Base-by-base conservation (phyloP, 2,888 invertebrate genomes). In the Palloptera scutellata region DNA sequence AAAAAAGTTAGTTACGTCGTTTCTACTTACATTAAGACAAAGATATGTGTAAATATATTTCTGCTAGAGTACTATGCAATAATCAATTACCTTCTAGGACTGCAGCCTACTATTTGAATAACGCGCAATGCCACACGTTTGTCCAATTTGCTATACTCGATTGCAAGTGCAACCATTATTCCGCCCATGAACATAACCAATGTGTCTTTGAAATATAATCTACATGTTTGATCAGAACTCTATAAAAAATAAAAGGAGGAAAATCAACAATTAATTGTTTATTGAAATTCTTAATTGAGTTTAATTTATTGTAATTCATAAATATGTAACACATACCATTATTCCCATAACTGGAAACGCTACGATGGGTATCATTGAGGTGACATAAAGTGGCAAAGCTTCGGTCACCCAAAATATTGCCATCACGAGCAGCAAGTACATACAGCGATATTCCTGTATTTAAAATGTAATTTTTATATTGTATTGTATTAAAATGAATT, bases 121-220 rank as follows among this genome's bases (percentile, higher is more conserved):
- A 94, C 93, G 83, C 93, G 89, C 65, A 97, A 83, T 0, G 96
- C 96, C 1, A 96, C 91, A 72, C 97, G 88, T 82, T 93, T 92
- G 76, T 97, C 96, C 30, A 97, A 86, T 82, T 94, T 94, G 75
- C 94, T 94, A 81, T 93, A 91, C 85, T 97, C 96, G 1, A 97
- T 92, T 0, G 94, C 95, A 0, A 95, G 91, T 0, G 96, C 97
- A 66, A 96, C 93, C 84, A 96, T 92, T 74, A 97, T 88, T 19
- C 96, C 96, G 0, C 95, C 96, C 85, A 94, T 89, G 81, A 94
- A 93, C 93, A 94, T 93, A 88, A 94, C 92, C 78, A 92, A 91
- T 0, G 93, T 93, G 77, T 91, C 91, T 83, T 92, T 93, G 77
- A 94, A 90, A 80, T 93, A 94, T 51, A 91, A 89, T 48, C 89